Percentiles rank a stretch among this genome's conserved stretches.
Evolutionary conservation across 1,140 invertebrate species (phyloP).

Genomic region (Idris sp.): DNA sequence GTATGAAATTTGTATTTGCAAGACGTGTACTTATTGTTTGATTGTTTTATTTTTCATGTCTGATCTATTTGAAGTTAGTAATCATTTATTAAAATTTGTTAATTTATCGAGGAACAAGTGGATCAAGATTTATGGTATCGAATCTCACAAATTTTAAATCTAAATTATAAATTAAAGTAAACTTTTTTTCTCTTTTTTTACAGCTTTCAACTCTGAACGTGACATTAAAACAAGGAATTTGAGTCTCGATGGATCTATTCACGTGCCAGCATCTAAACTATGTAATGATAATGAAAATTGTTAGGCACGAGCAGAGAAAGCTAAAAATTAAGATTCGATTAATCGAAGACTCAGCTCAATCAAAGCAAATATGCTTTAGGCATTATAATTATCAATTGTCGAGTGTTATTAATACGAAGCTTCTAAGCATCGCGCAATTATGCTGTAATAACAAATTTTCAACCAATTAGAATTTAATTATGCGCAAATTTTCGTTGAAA

Average conservation of each 20-base stretch:
- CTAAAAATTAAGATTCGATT: conserved; percentile 55
- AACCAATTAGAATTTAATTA: too few species aligned
- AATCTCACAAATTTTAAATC: too few species aligned
- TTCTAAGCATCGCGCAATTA: background rate
- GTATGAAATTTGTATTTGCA: too few species aligned
- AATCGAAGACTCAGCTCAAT: conserved; percentile 37
- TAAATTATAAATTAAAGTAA: too few species aligned
- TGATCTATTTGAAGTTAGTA: too few species aligned
- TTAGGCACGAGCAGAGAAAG: conserved; percentile 37
- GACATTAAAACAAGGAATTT: conserved; percentile 46
- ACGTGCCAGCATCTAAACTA: conserved; percentile 49
- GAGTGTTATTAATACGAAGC: conserved; percentile 12
- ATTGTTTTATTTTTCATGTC: too few species aligned
- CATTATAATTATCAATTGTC: conserved; percentile 41
- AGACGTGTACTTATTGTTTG: too few species aligned
- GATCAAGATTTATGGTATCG: too few species aligned
- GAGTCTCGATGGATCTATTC: conserved; percentile 47
- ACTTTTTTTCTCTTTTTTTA: conserved; percentile 34
- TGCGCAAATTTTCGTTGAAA: too few species aligned
- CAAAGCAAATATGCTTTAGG: conserved; percentile 52
- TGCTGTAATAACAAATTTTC: background rate
- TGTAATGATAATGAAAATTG: conserved; percentile 54
- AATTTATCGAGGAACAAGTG: too few species aligned
- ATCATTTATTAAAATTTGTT: too few species aligned
- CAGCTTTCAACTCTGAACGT: conserved; percentile 44